Conservation (phyloP, 2,888 invertebrate genomes). For the Apotomis turbidana region DNA sequence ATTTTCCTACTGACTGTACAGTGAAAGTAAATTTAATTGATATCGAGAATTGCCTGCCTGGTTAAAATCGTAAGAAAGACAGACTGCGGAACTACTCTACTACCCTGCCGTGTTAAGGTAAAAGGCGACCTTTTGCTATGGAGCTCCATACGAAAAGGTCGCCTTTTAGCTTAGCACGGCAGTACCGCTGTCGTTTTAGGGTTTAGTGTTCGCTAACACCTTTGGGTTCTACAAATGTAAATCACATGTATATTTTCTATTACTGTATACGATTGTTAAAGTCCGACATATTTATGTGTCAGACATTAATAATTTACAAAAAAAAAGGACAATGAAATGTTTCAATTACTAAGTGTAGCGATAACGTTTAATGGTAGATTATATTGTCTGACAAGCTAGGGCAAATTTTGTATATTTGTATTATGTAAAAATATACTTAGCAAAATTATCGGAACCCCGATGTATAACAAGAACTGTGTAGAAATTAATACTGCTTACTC, state of each 20-base stretch:
- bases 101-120: too few species aligned
- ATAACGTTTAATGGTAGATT: too few species aligned
- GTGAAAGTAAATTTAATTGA: background rate
- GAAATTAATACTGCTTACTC: background rate
- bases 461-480: background rate
- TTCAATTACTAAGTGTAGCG: too few species aligned
- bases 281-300: too few species aligned
- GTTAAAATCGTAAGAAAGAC: background rate
- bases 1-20: background rate
- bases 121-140: too few species aligned
- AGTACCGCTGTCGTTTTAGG: background rate
- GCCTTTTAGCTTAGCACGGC: too few species aligned
- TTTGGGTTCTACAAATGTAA: background rate
- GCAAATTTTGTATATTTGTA: background rate
- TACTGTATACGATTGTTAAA: too few species aligned
- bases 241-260: too few species aligned
- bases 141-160: too few species aligned
- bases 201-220: background rate
- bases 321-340: background rate
- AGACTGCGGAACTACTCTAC: background rate
- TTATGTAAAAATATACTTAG: background rate
- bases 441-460: background rate
- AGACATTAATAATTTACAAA: too few species aligned
- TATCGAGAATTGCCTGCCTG: background rate
- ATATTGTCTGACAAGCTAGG: background rate